Percentiles rank a stretch among this genome's conserved stretches.
phyloP scores from a whole-genome alignment of 2,113 vertebrate species.

The Ammospiza caudacuta region DNA sequence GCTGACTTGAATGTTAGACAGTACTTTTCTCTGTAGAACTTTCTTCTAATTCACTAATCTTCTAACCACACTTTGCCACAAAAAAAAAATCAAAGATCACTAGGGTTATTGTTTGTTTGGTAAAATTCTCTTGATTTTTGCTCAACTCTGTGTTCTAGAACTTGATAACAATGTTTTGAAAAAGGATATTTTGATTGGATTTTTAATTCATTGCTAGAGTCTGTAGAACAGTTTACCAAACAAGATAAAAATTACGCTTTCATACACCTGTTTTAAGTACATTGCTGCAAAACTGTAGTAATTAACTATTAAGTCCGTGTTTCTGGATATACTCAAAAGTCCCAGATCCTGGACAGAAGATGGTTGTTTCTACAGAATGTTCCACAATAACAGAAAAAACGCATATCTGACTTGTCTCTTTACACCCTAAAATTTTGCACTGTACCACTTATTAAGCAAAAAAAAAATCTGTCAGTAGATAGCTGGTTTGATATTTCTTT shows the following conservation, averaged over 20 bases:
- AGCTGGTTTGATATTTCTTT: not conserved
- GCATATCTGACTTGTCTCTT: not conserved
- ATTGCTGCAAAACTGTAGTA: not conserved
- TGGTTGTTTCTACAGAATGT: not conserved
- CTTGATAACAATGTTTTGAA: not conserved
- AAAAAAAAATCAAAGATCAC: not conserved
- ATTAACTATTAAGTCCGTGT: not conserved
- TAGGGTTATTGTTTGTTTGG: not conserved
- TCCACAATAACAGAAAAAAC: not conserved
- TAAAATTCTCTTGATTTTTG: not conserved
- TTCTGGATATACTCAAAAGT: not conserved
- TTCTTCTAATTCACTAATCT: not conserved
- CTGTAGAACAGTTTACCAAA: not conserved
- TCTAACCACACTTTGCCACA: not conserved
- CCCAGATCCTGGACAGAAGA: not conserved
- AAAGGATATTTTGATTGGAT: not conserved
- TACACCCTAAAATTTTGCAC: not conserved
- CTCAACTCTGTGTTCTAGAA: not conserved
- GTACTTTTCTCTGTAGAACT: not conserved
- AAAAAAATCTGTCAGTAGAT: not conserved
- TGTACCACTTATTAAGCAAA: not conserved
- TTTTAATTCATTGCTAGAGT: not conserved
- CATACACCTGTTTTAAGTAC: not conserved
- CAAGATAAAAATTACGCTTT: not conserved
- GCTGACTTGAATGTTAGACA: not conserved